Evolutionary conservation across 2,113 vertebrate species (phyloP).

Genomic region (Trogon surrucura): DNA sequence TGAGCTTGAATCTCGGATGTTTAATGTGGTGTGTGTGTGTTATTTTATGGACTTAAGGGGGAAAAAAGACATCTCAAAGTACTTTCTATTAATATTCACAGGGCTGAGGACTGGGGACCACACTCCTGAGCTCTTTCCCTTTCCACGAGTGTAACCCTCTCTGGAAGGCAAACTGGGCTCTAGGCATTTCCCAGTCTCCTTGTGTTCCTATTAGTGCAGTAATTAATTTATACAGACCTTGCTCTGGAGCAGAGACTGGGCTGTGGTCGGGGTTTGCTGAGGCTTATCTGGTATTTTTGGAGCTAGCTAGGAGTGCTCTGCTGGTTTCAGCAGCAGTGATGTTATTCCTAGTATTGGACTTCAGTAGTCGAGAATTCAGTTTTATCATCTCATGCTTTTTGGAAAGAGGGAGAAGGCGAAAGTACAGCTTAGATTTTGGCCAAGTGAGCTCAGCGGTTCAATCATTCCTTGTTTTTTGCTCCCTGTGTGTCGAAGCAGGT

Average conservation of each 20-base stretch:
- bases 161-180: neutral
- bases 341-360: neutral
- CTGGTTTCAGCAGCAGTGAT: neutral
- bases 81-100: neutral
- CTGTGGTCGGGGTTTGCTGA: neutral
- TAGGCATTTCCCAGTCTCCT: neutral
- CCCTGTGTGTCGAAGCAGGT: neutral
- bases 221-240: neutral
- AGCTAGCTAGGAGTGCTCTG: neutral
- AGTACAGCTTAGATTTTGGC: neutral
- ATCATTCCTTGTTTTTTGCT: neutral
- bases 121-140: neutral
- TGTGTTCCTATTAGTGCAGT: neutral
- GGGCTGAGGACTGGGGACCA: neutral
- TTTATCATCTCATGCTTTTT: neutral
- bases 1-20: neutral
- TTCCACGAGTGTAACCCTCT: neutral
- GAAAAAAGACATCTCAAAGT: neutral
- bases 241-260: neutral
- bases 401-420: neutral
- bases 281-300: neutral
- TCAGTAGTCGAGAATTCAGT: neutral
- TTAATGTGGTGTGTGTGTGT: neutral
- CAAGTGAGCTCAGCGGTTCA: neutral
- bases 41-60: neutral